Evolutionary conservation across 1,140 invertebrate genomes (phyloP), one percentile per base, ranked within the genome.

Genomic region (Saxidomus purpurata): DNA sequence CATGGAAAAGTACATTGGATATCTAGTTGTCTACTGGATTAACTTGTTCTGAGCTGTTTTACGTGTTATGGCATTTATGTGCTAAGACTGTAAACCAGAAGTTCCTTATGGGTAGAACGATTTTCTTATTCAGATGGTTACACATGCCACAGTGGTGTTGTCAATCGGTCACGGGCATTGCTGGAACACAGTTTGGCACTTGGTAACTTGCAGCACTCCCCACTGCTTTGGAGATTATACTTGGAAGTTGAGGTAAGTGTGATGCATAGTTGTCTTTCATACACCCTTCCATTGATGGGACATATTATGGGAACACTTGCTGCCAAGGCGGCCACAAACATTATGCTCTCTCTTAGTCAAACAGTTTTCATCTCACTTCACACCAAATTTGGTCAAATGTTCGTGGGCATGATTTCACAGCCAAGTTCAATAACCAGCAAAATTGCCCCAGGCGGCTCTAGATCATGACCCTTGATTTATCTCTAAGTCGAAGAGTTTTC

Each of bases 151-250:
- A 87, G 69, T 71, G 77, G 86, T 34, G 22, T 88, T 36, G 61
- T 88, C 31, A 59, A 81, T 49, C 19, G 86, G 25, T 38, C 86
- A 19, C 86, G 95, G 34, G 84, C 93, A 34, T 90, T 94, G 77
- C 93, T 96, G 89, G 95, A 96, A 85, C 89, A 89, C 34, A 93
- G 91, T 47, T 83, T 95, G 25, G 77, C 91, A 28, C 47, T 59
- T 17, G 55, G 49, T 11, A 79, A 87, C 11, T 79, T 92, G 15
- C 89, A 91, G 55, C 93, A 95, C 88, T 95, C 94, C 80, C 92
- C 94, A 38, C 84, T 96, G 0, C 74, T 96, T 2, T 96, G 96
- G 96, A 94, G 95, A 71, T 47, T 95, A 28, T 96, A 95, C 84
- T 79, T 96, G 8, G 74, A 89, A 49, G 90, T 94, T 86, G 94